Evolutionary conservation across 2,888 invertebrate genomes (phyloP).

Genomic region (Tetranychus piercei): DNA sequence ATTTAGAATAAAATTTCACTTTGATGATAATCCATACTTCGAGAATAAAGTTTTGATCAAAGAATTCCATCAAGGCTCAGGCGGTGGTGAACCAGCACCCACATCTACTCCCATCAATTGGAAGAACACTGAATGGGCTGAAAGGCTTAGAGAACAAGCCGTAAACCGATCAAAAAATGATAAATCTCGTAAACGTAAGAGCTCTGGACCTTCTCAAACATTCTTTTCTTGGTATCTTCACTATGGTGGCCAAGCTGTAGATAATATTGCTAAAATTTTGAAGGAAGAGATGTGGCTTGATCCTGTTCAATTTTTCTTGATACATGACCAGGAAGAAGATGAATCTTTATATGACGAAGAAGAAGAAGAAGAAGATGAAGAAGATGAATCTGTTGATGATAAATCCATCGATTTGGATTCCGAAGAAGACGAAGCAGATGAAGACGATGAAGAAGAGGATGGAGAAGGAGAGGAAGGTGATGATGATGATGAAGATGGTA

Average conservation of each 20-base stretch:
- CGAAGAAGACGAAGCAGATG: background rate
- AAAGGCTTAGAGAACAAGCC: slow-evolving; percentile 16
- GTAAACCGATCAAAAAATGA: background rate
- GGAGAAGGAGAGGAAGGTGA: background rate
- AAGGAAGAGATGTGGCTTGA: slow-evolving; percentile 77
- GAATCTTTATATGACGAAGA: slow-evolving; percentile 17
- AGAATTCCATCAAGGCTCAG: slow-evolving; percentile 50
- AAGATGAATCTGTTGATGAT: slow-evolving; percentile 3
- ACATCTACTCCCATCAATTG: slow-evolving; percentile 49
- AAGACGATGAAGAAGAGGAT: background rate
- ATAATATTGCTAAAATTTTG: slow-evolving; percentile 64
- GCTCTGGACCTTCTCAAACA: slow-evolving; percentile 36
- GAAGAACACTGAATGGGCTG: slow-evolving; percentile 6
- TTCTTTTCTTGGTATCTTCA: slow-evolving; percentile 69
- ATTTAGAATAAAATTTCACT: slow-evolving; percentile 53
- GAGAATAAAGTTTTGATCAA: slow-evolving; percentile 58
- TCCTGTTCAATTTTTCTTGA: slow-evolving; percentile 58
- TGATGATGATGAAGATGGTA: background rate
- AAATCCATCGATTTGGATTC: background rate
- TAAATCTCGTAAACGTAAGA: background rate
- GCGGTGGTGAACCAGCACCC: slow-evolving; percentile 48
- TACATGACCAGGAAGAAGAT: slow-evolving; percentile 39
- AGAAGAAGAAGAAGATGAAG: background rate
- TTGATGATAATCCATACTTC: slow-evolving; percentile 58
- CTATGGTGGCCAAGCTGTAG: slow-evolving; percentile 45